A percentile compares a stretch with the other conserved stretches of the same genome.
Conservation (phyloP, 2,113 vertebrate genomes). For the Pseudorectes ferrugineus region DNA sequence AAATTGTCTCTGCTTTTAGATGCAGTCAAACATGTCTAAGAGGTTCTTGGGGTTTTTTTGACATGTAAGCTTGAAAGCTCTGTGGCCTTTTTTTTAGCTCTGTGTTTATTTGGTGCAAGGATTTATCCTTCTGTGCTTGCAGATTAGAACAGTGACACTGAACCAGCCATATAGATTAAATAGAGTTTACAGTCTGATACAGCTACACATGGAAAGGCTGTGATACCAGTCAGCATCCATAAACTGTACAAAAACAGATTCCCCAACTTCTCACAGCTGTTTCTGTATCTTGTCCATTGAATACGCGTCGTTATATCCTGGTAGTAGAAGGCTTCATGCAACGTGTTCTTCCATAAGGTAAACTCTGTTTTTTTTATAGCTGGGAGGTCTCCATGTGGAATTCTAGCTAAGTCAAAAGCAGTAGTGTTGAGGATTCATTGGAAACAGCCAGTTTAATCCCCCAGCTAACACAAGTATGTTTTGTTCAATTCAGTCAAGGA, state of each 20-base stretch:
- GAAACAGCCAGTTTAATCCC: slow-evolving; percentile 13
- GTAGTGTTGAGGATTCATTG: background rate
- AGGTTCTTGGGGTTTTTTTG: background rate
- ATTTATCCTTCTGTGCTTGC: background rate
- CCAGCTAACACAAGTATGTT: background rate
- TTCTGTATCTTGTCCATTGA: background rate
- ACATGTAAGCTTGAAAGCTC: background rate
- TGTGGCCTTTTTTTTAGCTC: background rate
- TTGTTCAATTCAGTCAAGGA: slow-evolving; percentile 13
- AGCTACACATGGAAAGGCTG: background rate
- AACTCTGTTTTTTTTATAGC: background rate
- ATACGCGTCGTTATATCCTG: background rate
- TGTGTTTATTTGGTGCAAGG: background rate
- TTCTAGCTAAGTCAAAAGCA: slow-evolving; percentile 30
- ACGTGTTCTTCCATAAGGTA: background rate
- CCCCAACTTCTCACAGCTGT: background rate
- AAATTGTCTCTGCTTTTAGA: background rate
- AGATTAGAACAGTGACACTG: background rate
- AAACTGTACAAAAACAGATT: background rate
- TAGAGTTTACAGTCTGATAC: background rate
- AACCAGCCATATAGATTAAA: background rate
- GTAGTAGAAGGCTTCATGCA: background rate
- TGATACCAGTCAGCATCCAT: background rate
- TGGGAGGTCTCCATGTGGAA: background rate
- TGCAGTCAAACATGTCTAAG: background rate